Evolutionary conservation across 2,113 vertebrate species (phyloP), one percentile per base, ranked within the genome.

Genomic region (Megaptera novaeangliae): DNA sequence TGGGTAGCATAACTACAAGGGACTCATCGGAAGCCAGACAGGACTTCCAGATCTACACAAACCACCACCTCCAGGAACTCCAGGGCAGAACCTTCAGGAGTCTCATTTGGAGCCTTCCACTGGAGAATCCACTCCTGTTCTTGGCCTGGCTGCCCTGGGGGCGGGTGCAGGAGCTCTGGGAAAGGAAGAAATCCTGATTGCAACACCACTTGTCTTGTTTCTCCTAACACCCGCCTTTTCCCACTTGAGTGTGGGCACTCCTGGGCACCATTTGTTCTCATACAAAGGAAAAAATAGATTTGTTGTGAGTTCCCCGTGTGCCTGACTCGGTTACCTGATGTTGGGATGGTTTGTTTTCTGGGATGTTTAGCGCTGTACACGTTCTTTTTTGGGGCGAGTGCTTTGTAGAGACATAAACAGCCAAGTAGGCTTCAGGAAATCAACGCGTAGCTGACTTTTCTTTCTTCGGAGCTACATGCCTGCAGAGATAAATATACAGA

Each of bases 271-370:
- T 69, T 91, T 97, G 97, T 97, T 97, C 96, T 93, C 77, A 88
- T 52, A 88, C 90, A 97, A 89, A 96, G 95, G 96, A 96, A 97
- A 96, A 96, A 97, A 96, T 66, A 96, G 17, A 61, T 92, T 39
- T 82, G 92, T 74, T 88, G 14, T 80, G 80, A 96, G 78, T 88
- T 95, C 92, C 84, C 74, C 4, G 11, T 39, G 49, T 85, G 75
- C 41, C 80, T n/a, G 55, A 81, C 75, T 81, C 14, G 17, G 72
- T 72, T 87, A 91, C 78, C 89, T 81, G 89, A 74, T 2, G 2
- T 21, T 1, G 91, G 59, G 39, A 29, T 49, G 39, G 34, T 36
- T 95, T 85, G 87, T 88, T 97, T 98, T 77, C 71, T 66, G 68
- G 34, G 61, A 72, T 90, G 75, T 63, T 84, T 77, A 6, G 36